Evolutionary conservation across 1,140 invertebrate genomes (phyloP), one percentile per base, ranked within the genome.

Genomic region (Trichogramma pretiosum): DNA sequence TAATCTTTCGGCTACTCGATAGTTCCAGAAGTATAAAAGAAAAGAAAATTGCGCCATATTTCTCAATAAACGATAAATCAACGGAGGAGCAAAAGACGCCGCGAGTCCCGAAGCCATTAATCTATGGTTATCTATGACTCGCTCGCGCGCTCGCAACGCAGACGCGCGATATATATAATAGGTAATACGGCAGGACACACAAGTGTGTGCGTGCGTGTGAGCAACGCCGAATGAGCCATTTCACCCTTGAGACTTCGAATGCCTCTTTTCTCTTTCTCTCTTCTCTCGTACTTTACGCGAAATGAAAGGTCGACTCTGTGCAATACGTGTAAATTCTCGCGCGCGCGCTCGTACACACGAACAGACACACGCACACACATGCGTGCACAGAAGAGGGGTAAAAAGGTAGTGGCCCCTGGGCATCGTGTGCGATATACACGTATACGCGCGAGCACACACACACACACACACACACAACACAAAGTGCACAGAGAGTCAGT

Each of bases 1-100:
- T 46, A 39, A 46, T 46, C 44, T 46, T 21, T 8, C 18, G 35
- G 17, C 11, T 7, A 28, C 24, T 5, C 5, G 11, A 28, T 7
- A 28, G 24, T 7, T 5, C 5, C 5, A 28, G 24, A 28, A 28
- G 24, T 26, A 49, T 57, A 54, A 55, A 51, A 53, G 48, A 53
- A 55, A 53, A n/a, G n/a, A n/a, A n/a, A 52, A 44, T 49, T 44
- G 57, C 54, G 57, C 61, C 58, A 69, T 69, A 69, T 66, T 69
- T 69, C 67, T 69, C 63, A 68, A 69, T 69, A 69, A 68, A 65
- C 65, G 50, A 69, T 69, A 69, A 67, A 69, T 69, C 67, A 67
- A 53, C 8, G 1, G 18, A 33, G 36, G 40, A 11, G 33, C 33
- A 16, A 32, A 48, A 54, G 55, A 56, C 56, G 61, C 57, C 51